Base-by-base conservation (phyloP, 2,797 vertebrate genomes). In the Diplodus sargus region DNA sequence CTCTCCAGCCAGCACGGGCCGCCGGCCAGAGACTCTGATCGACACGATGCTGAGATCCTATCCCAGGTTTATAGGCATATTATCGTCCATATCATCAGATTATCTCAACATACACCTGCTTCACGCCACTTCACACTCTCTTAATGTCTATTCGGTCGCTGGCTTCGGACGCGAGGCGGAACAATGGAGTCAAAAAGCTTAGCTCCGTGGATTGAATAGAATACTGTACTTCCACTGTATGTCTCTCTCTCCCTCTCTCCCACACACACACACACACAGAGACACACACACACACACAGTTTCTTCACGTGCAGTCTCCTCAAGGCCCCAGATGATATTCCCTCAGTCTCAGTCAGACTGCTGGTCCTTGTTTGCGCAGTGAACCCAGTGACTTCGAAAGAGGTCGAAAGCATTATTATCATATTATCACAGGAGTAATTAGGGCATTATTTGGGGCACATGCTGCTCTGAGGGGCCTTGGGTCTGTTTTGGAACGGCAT, bases 401-500 rank as follows among this genome's bases (percentile, higher is more conserved):
- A 82, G 76, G 79, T 76, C 49, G 51, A 81, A 81, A 83, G 75
- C 75, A 63, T 84, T 93, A 92, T 94, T 93, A 94, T 92, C 83
- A 84, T 88, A 90, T 91, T 93, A 93, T 91, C 91, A 89, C 82
- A 82, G 70, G 75, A 78, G 90, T 88, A 91, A 94, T 95, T 92
- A 86, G 79, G 87, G 84, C 90, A 89, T 93, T 91, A 89, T 93
- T 94, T 90, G 86, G 86, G 90, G 85, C 80, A 87, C 85, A 90
- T 81, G 90, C 72, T 88, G 83, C 86, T 87, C 76, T 3, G 71
- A 86, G 79, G 79, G 84, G 74, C 84, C 80, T 73, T 71, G 84
- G 86, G 85, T 89, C 76, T 93, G 90, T 91, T 94, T 93, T 84
- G 86, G 82, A 92, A 94, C 91, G 66, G 76, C 88, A 86, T 92